Conservation (phyloP, 2,888 invertebrate genomes). For the Acronicta alni region DNA sequence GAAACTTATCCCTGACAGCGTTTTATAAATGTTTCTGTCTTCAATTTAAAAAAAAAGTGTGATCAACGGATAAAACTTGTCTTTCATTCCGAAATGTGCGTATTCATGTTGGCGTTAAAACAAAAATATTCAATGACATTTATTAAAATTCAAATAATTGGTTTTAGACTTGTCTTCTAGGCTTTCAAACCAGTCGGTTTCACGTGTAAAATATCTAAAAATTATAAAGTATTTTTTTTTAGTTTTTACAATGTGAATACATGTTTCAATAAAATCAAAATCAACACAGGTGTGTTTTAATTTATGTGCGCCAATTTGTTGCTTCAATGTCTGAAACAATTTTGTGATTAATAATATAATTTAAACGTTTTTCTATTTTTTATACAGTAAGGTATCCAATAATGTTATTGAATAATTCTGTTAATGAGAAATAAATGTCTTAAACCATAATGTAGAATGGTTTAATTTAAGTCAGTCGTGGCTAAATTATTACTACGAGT, state of each 20-base stretch:
- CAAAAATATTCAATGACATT: slow-evolving; percentile 1
- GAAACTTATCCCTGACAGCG: slow-evolving; percentile 58
- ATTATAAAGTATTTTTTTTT: slow-evolving; percentile 1
- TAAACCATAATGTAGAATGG: too few relatives aligned
- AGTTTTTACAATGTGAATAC: not conserved
- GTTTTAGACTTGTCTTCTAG: not conserved
- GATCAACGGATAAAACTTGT: slow-evolving; percentile 34
- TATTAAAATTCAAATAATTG: slow-evolving; percentile 2
- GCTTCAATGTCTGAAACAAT: too few relatives aligned
- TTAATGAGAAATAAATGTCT: too few relatives aligned
- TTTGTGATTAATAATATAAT: too few relatives aligned
- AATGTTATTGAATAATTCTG: too few relatives aligned
- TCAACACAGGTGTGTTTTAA: not conserved
- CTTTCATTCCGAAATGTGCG: slow-evolving; percentile 9
- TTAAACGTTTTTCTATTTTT: too few relatives aligned
- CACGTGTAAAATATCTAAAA: not conserved
- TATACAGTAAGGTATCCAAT: too few relatives aligned
- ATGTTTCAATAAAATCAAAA: not conserved
- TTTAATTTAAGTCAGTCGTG: too few relatives aligned
- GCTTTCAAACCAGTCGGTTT: not conserved
- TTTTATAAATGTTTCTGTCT: slow-evolving; percentile 34
- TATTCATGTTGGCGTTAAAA: not conserved
- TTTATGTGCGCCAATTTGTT: too few relatives aligned
- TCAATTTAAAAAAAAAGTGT: slow-evolving; percentile 22
- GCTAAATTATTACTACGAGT: too few relatives aligned